Conservation (phyloP, 2,113 vertebrate genomes). For the Myotis lucifugus region DNA sequence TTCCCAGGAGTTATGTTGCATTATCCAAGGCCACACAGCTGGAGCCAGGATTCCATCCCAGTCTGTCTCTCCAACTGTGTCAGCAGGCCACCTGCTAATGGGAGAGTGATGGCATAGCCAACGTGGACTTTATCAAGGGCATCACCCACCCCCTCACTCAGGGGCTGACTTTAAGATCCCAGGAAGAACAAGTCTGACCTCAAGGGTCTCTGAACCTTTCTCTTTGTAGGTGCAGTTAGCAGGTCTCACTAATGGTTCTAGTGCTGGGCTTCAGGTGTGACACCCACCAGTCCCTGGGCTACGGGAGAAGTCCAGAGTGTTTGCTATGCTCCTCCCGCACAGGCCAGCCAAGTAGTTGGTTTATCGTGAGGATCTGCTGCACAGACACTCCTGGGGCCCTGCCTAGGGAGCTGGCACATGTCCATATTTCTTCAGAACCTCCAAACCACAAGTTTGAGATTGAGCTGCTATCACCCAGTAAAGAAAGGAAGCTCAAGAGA, state of each 20-base stretch:
- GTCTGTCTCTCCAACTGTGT: not conserved
- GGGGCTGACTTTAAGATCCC: not conserved
- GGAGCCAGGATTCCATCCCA: not conserved
- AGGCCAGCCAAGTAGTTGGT: not conserved
- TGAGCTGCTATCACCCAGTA: not conserved
- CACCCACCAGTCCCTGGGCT: rapidly evolving
- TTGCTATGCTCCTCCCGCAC: not conserved
- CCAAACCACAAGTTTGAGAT: not conserved
- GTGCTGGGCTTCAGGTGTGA: not conserved
- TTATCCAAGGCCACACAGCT: not conserved
- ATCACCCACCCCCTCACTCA: not conserved
- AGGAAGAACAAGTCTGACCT: not conserved
- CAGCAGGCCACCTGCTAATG: not conserved
- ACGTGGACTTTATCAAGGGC: not conserved
- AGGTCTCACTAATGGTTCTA: not conserved
- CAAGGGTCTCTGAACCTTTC: not conserved
- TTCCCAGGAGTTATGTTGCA: not conserved
- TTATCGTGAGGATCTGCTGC: not conserved
- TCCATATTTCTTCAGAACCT: not conserved
- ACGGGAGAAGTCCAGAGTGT: not conserved
- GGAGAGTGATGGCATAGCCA: not conserved
- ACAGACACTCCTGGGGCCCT: not conserved
- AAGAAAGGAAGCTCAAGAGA: not conserved
- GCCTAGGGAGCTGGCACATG: not conserved
- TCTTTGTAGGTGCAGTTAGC: not conserved